Evolutionary conservation across 2,113 vertebrate species (phyloP), one percentile per base, ranked within the genome.

Genomic region (Aegotheles bennettii): DNA sequence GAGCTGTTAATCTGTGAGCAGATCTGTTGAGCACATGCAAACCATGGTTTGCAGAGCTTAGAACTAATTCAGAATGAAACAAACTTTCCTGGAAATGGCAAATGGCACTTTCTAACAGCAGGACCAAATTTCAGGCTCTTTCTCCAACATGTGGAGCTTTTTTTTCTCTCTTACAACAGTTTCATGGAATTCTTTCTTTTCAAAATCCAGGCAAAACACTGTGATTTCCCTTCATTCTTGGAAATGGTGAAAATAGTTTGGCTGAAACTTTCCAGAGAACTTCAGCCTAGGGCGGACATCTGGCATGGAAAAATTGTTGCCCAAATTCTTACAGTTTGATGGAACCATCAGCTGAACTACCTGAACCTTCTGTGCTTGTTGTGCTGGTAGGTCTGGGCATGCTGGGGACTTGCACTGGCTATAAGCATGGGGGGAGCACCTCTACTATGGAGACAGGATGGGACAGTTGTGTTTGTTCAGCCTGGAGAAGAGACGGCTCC

Each of bases 211-310:
- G 74, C 85, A 90, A 91, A 95, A 83, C 48, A 61, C 36, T 73
- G 36, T 51, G 67, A 84, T 95, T 96, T 85, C 74, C 85, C 61
- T 57, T 91, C 28, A 4, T 96, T 96, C 95, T 90, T 94, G 87
- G 94, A 96, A 96, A 94, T 61, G 65, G 85, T 45, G 78, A 85
- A 48, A 95, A 91, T 53, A 73, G 79, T 83, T 82, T 48, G 82
- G 92, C 50, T 51, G 70, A 90, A 90, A 73, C 85, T 93, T 95
- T 79, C 73, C 40, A 50, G 78, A 79, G 88, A 93, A 85, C 65
- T 91, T 79, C 65, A 91, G 90, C 94, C 96, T 79, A 59, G 90
- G 92, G 94, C 94, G 94, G 78, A 95, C 87, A 95, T 93, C 90
- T 96, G 90, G 90, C 70, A 61, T 11, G 31, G 92, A 91, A 23